Base-by-base conservation (phyloP, 92 coral and sea anemone genomes). In the Epizoanthus fatuus region DNA sequence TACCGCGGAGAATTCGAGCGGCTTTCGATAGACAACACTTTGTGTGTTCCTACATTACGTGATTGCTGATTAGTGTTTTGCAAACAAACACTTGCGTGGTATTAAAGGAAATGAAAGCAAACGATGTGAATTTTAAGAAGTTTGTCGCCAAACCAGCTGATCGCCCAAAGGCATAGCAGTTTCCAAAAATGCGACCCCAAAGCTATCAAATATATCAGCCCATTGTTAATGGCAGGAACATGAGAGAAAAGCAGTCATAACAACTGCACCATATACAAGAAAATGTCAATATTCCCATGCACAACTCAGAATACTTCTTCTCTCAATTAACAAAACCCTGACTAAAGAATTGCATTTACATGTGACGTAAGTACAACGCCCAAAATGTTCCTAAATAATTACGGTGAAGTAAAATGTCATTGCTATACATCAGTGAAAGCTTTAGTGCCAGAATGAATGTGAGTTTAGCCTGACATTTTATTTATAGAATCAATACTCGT, bases 131-230 rank as follows among this genome's bases (percentile, higher is more conserved):
- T 74, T 53, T 74, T 29, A 52, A 29, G 4, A 52, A 54, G 79
- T 74, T 22, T 74, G 11, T 74, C 79, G 12, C 55, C n/a, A 15
- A 63, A 29, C 44, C 63, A 74, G 63, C 79, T 74, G 79, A 74
- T 13, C 16, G 63, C 79, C 79, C 79, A 49, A 52, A 54, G 79
- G 79, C 63, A 74, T 12, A 20, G 63, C 15, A 11, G 79, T 32
- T 51, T 74, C 35, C 79, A 16, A 10, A 35, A 54, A 60, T 51
- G 32, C 45, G 35, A 2, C 42, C 14, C 19, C 64, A 74, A 15
- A 20, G 60, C 79, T 54, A 54, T 49, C 63, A 13, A 7, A 32
- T 44, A 51, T 11, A 25, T 49, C 53, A 49, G 53, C 11, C 17
- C 22, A 13, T n/a, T 52, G 58, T 16, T 13, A 19, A 74, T 55